A percentile compares a stretch with the other conserved stretches of the same genome.
Evolutionary conservation across 2,113 vertebrate species (phyloP).

Genomic region (Melanocharis versteri): DNA sequence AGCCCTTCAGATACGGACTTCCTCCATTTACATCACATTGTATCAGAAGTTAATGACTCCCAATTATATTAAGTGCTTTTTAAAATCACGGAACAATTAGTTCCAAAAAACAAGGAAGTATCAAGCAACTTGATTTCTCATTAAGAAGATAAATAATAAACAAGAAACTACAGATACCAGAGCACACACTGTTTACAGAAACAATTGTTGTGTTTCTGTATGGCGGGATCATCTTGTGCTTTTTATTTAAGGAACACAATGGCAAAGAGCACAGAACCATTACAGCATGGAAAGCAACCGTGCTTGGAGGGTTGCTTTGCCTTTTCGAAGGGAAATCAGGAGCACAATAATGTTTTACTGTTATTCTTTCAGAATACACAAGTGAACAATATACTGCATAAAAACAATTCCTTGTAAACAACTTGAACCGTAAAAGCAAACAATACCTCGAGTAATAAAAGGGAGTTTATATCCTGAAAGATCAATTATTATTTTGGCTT

Average conservation of each 20-base stretch:
- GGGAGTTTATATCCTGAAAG: not conserved
- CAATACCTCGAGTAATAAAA: conserved; percentile 12
- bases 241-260: conserved; percentile 64
- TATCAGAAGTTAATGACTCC: not conserved
- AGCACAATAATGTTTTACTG: conserved; percentile 29
- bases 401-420: conserved; percentile 33
- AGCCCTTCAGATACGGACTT: not conserved
- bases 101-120: conserved; percentile 31
- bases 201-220: not conserved
- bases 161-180: not conserved
- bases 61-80: not conserved
- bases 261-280: not conserved
- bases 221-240: conserved; percentile 19
- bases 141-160: conserved; percentile 25
- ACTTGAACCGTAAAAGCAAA: conserved; percentile 5
- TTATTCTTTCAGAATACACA: conserved; percentile 1
- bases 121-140: conserved; percentile 46
- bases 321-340: conserved; percentile 41
- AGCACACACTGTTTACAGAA: not conserved
- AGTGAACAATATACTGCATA: not conserved
- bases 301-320: not conserved
- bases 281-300: not conserved
- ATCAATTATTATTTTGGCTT: not conserved
- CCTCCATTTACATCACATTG: not conserved
- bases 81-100: not conserved